Evolutionary conservation across 2,888 invertebrate species (phyloP), one percentile per base, ranked within the genome.

Genomic region (Autographa pulchrina): DNA sequence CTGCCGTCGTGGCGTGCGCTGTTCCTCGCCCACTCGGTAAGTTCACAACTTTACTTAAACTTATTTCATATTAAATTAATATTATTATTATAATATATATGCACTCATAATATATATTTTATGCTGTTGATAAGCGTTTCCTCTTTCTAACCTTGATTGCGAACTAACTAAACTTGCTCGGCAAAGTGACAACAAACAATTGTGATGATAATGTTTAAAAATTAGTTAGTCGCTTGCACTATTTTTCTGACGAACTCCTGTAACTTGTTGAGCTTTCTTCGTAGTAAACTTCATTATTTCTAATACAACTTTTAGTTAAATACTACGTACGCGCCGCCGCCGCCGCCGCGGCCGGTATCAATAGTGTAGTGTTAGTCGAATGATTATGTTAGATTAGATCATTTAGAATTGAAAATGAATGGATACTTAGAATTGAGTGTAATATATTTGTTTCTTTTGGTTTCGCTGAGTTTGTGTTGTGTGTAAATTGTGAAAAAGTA

Each of bases 1-100:
- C 86, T 32, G 86, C 87, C 62, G 87, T 86, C 73, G 88, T 91
- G 62, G 91, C 89, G 73, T 89, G 89, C 85, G 90, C 88, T 77
- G 73, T 91, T 60, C 91, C 92, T 61, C 86, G 90, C 67, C 90
- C 91, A 61, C 85, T 91, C 71, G 92, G 94, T 94, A 88, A 90
- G 91, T 89, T 78, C 48, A 61, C 31, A 68, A 32, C 72, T 14
- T 63, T 11, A 67, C 59, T 60, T 56, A 67, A 70, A 73, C 58
- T 65, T 52, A 41, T 43, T 54, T 7, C 41, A 43, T 43, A 43
- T 18, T 68, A 32, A 59, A 38, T 13, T 38, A 43, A n/a, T 72
- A 38, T 13, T 41, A 35, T 61, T 56, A 56, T 48, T 56, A 9
- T 52, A 67, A 18, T 38, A 62, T 67, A 43, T 58, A 77, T 66